Percentiles rank a stretch among this genome's conserved stretches.
Conservation (phyloP, 2,888 invertebrate genomes). For the Agrotis ipsilon region DNA sequence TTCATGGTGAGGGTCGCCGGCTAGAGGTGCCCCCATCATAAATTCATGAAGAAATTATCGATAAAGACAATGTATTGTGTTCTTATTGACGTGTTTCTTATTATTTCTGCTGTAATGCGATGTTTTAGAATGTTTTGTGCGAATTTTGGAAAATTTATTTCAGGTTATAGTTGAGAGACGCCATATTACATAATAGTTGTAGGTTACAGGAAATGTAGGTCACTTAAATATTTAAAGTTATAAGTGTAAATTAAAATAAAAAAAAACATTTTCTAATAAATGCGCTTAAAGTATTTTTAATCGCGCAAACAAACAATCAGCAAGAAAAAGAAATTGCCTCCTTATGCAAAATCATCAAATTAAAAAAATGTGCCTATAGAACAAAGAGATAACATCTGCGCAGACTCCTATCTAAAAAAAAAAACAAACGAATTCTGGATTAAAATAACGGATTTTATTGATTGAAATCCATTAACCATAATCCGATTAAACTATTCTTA, state of each 20-base stretch:
- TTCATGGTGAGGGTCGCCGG: constrained; percentile 26
- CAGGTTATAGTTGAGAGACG: not conserved
- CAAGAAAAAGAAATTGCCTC: not conserved
- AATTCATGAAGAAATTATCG: constrained; percentile 38
- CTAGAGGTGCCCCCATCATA: constrained; percentile 47
- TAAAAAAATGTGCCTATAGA: not conserved
- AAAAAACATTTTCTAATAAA: not conserved
- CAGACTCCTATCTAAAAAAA: constrained; percentile 10
- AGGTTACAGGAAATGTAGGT: not conserved
- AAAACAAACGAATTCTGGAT: constrained; percentile 2
- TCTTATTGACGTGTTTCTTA: not conserved
- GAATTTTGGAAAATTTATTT: not conserved
- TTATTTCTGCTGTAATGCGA: constrained; percentile 10
- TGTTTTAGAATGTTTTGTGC: not conserved
- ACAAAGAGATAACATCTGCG: constrained; percentile 34
- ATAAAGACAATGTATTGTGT: constrained; percentile 17
- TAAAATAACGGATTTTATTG: constrained; percentile 6
- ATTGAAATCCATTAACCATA: not conserved
- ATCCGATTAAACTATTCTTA: not conserved
- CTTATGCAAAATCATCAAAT: constrained; percentile 9
- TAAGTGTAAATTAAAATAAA: too few species aligned
- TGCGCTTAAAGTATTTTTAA: not conserved
- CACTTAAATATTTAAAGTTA: not conserved
- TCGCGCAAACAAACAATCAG: too few species aligned
- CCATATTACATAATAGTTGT: not conserved